Base-by-base conservation (phyloP, 2,888 invertebrate genomes). In the Sinhomidia bicolor region DNA sequence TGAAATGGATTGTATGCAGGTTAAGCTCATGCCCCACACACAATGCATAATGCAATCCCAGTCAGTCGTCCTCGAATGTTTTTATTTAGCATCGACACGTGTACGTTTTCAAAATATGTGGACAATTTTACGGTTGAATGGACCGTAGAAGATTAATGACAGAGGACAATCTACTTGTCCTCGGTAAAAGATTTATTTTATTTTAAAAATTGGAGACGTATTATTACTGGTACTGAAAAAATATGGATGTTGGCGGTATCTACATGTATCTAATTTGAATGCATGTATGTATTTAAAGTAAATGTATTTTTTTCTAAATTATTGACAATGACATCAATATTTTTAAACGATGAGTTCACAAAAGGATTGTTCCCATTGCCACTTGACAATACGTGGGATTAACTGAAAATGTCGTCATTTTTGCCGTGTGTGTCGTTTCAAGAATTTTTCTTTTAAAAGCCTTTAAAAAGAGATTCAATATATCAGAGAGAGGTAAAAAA, bases 81-180 rank as follows among this genome's bases (percentile, higher is more conserved):
- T 71, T 41, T 44, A 44, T 71, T 71, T 20, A 17, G 71, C 41
- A 23, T 44, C 32, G 65, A 47, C 71, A 71, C 71, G 71, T 71
- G 71, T 7, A 20, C 1, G 10, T 12, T 44, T 44, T 71, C 3
- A 51, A 74, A 74, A 47, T n/a, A 29, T 23, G 20, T 20, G 12
- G 23, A 23, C 74, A 74, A 74, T 74, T 74, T 74, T 51, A 74
- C 47, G 74, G 74, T 47, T 74, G 74, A 51, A 74, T 74, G 51
- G 74, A 47, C 74, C 20, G 2, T 41, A 68, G 71, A 71, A 71
- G 71, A 71, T 71, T 44, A 44, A 71, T 71, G 41, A 10, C 20
- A 36, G 36, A 68, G 68, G 68, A 36, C 36, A 41, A 14, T 36
- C 36, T 36, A 5, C 68, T 36, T 68, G 36, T 36, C 29, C 68